A percentile compares a stretch with the other conserved stretches of the same genome.
Evolutionary conservation across 2,888 invertebrate genomes (phyloP).

Genomic region (Eupithecia insigniata): DNA sequence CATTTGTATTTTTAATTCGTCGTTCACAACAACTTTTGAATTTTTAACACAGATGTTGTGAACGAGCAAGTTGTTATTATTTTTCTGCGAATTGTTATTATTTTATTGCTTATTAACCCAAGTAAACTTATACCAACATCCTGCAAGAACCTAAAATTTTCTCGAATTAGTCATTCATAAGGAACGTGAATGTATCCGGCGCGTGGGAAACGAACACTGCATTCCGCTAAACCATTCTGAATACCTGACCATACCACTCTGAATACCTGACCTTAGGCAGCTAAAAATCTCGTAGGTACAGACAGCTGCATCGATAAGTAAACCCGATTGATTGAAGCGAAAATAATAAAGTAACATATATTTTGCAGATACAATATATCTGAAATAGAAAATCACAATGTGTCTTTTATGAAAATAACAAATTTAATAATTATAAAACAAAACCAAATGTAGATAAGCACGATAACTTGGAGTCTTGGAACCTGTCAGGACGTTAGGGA

Average conservation of each 20-base stretch:
- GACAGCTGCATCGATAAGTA: not conserved
- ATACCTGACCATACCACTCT: slow-evolving; percentile 39
- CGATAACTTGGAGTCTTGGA: too few relatives aligned
- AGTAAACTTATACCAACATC: slow-evolving; percentile 2
- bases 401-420: too few relatives aligned
- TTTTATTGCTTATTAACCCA: not conserved
- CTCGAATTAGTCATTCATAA: slow-evolving; percentile 22
- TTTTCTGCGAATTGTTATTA: not conserved
- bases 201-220: slow-evolving; percentile 39
- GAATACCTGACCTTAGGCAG: slow-evolving; percentile 38
- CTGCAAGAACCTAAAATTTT: not conserved
- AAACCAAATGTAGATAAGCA: too few relatives aligned
- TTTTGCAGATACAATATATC: too few relatives aligned
- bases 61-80: not conserved
- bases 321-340: not conserved
- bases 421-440: too few relatives aligned
- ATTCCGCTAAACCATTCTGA: slow-evolving; percentile 44
- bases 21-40: too few relatives aligned
- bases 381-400: too few relatives aligned
- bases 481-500: too few relatives aligned
- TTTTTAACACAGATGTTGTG: not conserved
- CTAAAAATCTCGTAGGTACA: not conserved
- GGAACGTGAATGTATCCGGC: slow-evolving; percentile 26
- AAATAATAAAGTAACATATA: too few relatives aligned
- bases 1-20: too few relatives aligned